Evolutionary conservation across 1,140 invertebrate genomes (phyloP), one percentile per base, ranked within the genome.

Genomic region (Bombus confusus): DNA sequence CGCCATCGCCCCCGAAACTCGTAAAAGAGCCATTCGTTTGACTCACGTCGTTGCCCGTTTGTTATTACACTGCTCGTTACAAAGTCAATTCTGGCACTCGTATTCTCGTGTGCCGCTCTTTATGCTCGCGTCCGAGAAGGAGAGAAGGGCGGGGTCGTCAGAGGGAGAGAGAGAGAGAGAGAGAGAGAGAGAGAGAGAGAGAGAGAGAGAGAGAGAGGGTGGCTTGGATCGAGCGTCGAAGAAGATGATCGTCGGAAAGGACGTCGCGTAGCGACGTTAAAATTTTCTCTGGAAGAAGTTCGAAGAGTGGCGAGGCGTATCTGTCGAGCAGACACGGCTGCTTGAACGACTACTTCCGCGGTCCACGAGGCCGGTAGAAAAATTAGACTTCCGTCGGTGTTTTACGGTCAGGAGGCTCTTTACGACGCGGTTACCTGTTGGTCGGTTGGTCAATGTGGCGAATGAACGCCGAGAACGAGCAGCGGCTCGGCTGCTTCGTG

Each of bases 11-110:
- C 86, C 52, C 80, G 84, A 89, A 87, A 87, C 91, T 93, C 92
- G 90, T 93, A 93, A 93, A 93, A 93, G 85, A 88, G 82, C 91
- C 90, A 91, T 93, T 91, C 91, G 86, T 93, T 93, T 92, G 92
- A 93, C 92, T 93, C 92, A 91, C 88, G 90, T 87, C 88, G 81
- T 86, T 75, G 90, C 88, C 80, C 89, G 82, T 91, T 92, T 91
- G 91, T 92, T 91, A 93, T 91, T 91, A 91, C 90, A 87, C 79
- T 68, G 86, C 91, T 90, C 87, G 81, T 87, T 90, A 91, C 83
- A 80, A 89, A 91, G 88, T 91, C 83, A 88, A 91, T 91, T 90
- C 86, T 88, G 89, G 78, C 84, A 91, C 89, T 87, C 71, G 89
- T 90, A 79, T 81, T 80, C 89, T 86, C 86, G 86, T 84, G 80